These are phyloP conservation scores for Spheniscus humboldti DNA, from an alignment of 2,797 vertebrate genomes.

Conservation along the genomic window DNA sequence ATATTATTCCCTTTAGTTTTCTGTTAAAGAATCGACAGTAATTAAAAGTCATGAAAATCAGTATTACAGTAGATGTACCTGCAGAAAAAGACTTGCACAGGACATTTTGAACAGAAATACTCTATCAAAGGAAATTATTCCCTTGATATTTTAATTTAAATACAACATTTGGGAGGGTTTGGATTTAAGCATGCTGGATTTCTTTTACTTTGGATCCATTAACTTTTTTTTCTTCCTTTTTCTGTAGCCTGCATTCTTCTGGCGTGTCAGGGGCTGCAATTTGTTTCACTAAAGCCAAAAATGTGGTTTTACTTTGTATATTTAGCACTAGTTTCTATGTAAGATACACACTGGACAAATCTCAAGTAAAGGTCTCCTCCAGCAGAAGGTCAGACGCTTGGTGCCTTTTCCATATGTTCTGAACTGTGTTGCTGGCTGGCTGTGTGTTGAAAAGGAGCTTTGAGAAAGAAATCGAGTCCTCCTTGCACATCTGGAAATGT, in stretches of 20 bases:
- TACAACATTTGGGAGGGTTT: conserved; percentile 6
- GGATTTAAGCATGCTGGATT: not conserved
- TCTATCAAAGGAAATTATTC: not conserved
- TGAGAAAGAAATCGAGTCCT: conserved; percentile 37
- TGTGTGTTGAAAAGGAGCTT: conserved; percentile 38
- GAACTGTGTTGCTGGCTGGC: not conserved
- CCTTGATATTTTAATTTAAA: not conserved
- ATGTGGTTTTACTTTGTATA: conserved; percentile 46
- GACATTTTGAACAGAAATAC: not conserved
- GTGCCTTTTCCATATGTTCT: conserved; percentile 63
- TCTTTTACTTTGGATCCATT: not conserved
- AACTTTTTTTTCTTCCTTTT: not conserved
- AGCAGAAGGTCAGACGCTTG: conserved; percentile 23
- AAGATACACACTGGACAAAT: conserved; percentile 39
- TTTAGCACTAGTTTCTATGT: conserved; percentile 50
- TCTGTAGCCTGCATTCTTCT: conserved; percentile 39
- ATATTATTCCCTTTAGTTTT: not conserved
- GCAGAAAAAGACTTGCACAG: not conserved
- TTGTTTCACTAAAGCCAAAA: conserved; percentile 28
- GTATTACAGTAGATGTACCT: not conserved
- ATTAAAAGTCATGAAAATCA: not conserved
- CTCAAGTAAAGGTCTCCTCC: conserved; percentile 49
- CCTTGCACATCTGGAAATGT: conserved; percentile 71
- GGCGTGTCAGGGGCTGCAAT: conserved; percentile 6
- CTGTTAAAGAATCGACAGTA: not conserved